These are phyloP conservation scores for Mellilla xanthometata DNA, from an alignment of 2,888 invertebrate species.

Conservation along the genomic window DNA sequence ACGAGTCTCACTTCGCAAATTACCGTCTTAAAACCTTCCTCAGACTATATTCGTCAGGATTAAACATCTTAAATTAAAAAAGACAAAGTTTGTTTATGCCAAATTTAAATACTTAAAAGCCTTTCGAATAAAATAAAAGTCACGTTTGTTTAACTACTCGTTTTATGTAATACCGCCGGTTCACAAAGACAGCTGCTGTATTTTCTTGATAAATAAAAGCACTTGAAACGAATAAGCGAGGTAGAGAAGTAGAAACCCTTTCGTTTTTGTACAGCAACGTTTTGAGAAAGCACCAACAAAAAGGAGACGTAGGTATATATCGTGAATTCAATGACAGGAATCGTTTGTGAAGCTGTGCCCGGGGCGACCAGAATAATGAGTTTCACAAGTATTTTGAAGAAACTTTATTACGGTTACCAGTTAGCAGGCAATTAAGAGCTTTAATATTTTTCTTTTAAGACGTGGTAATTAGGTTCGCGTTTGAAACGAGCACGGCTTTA, in stretches of 20 bases:
- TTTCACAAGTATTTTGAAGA: constrained; percentile 53
- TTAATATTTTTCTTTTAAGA: constrained; percentile 45
- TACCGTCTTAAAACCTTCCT: constrained; percentile 60
- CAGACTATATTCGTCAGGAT: constrained; percentile 57
- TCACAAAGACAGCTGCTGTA: constrained; percentile 29
- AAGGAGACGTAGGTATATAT: constrained; percentile 38
- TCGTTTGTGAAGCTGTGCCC: constrained; percentile 36
- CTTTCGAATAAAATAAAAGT: constrained; percentile 30
- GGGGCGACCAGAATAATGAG: constrained; percentile 51
- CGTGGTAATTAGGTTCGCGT: constrained; percentile 43
- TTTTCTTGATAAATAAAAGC: constrained; percentile 33
- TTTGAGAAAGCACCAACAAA: constrained; percentile 35
- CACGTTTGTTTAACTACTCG: constrained; percentile 21
- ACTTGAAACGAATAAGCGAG: constrained; percentile 19
- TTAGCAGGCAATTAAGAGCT: constrained; percentile 52
- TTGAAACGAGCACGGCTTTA: constrained; percentile 11
- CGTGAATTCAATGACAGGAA: constrained; percentile 40
- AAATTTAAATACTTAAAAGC: constrained; percentile 46
- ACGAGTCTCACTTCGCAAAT: constrained; percentile 62
- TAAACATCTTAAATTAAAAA: constrained; percentile 54
- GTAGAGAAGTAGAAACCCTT: constrained; percentile 23
- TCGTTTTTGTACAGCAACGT: constrained; percentile 29
- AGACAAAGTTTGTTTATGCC: constrained; percentile 31
- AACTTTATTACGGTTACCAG: constrained; percentile 49
- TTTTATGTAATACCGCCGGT: constrained; percentile 34